Conservation (phyloP, 1,140 invertebrate genomes). For the Batillaria attramentaria region DNA sequence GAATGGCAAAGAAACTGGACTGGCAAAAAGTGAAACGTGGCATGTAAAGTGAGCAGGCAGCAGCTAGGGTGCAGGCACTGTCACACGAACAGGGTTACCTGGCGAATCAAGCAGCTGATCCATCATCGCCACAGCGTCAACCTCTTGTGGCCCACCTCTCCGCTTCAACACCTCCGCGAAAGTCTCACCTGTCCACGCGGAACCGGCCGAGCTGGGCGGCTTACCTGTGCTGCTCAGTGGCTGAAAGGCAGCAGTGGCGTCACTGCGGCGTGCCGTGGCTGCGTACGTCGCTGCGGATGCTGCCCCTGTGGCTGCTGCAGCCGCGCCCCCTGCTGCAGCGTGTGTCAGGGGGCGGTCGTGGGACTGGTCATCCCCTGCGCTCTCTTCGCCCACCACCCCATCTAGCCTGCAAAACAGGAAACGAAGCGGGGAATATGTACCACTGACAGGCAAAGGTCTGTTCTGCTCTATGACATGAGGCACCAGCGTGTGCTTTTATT, state of each 20-base stretch:
- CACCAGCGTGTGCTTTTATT: too few species aligned
- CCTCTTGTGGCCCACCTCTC: constrained; percentile 51
- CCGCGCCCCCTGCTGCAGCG: constrained; percentile 42
- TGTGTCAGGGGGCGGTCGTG: constrained; percentile 58
- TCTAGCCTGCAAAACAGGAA: constrained; percentile 57
- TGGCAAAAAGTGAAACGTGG: too few species aligned
- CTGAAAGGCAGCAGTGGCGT: constrained; percentile 27
- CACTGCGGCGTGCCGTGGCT: constrained; percentile 44
- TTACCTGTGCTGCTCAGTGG: constrained; percentile 60
- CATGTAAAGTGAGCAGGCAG: too few species aligned
- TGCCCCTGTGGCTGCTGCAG: constrained; percentile 4
- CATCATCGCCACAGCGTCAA: constrained; percentile 47
- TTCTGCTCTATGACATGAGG: too few species aligned
- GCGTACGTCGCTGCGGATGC: constrained; percentile 25
- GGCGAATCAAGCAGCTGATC: constrained; percentile 50
- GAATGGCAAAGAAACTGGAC: too few species aligned
- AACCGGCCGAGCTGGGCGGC: constrained; percentile 43
- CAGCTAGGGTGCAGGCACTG: too few species aligned
- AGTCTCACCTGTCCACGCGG: constrained; percentile 42
- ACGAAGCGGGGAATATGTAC: too few species aligned
- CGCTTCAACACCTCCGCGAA: constrained; percentile 62
- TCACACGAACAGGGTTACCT: too few species aligned
- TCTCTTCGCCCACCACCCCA: constrained; percentile 50
- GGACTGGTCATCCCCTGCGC: constrained; percentile 38
- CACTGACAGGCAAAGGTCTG: too few species aligned